These are phyloP conservation scores for Nowickia ferox DNA, from an alignment of 2,888 invertebrate genomes.

Conservation along the genomic window DNA sequence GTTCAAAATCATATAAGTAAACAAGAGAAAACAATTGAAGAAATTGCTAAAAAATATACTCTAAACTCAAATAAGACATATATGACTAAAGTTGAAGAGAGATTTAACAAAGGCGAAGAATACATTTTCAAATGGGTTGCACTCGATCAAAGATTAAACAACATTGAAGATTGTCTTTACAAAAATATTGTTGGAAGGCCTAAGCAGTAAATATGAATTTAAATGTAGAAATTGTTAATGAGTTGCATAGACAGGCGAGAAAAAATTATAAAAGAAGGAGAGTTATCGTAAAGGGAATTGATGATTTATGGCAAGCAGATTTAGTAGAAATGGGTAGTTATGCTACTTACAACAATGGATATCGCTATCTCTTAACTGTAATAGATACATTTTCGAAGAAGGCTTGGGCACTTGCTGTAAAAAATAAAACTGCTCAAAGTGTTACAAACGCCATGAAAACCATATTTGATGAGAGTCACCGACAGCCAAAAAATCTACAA, in stretches of 20 bases:
- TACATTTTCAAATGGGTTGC: no score
- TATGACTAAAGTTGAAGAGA: no score
- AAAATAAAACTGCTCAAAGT: constrained; percentile 37
- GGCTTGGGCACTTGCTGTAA: constrained; percentile 70
- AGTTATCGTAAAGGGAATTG: not conserved
- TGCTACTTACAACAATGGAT: not conserved
- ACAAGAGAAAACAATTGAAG: no score
- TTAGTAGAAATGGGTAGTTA: not conserved
- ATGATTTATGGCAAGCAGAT: not conserved
- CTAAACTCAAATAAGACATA: no score
- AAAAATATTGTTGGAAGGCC: not conserved
- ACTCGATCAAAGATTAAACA: not conserved
- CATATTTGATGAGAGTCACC: constrained; percentile 76
- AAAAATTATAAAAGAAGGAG: constrained; percentile 59
- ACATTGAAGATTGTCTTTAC: constrained; percentile 9
- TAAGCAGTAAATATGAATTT: not conserved
- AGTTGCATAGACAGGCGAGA: constrained; percentile 58
- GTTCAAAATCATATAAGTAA: no score
- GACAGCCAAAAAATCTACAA: constrained; percentile 72
- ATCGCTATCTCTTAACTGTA: not conserved
- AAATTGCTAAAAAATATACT: not conserved
- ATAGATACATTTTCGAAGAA: constrained; percentile 54
- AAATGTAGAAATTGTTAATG: constrained; percentile 42
- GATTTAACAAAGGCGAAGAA: no score
- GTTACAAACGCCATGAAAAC: constrained; percentile 53